Base-by-base conservation (phyloP, 2,797 vertebrate species). In the Synaphobranchus kaupii region DNA sequence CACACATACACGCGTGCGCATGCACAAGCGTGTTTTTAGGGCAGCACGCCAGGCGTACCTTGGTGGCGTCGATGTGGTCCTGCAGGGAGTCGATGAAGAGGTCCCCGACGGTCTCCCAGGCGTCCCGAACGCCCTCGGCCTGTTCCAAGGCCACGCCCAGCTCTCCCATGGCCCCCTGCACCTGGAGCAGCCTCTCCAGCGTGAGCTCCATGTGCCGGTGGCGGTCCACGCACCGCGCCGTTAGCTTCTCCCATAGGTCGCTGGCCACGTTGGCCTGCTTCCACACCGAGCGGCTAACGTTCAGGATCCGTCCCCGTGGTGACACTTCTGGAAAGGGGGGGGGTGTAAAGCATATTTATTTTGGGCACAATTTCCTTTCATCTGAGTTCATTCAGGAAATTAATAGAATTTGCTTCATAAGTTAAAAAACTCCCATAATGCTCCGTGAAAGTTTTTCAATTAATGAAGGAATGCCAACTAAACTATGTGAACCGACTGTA, bases 81-180 rank as follows among this genome's bases (percentile, higher is more conserved):
- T 98, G 98, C 90, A 99, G 95, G 39, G 98, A 98, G 93, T 99
- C 98, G 3, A 99, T 99, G 94, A 99, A 99, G 90, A 99, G 97
- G 88, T 99, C 98, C 31, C 98, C 98, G 0, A 99, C 99, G 54
- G 98, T 97, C 82, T 99, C 98, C 98, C 98, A 99, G 81, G 98
- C 97, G 17, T 97, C 97, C 12, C 96, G 93, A 88, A 99, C 96
- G 0, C 96, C 97, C 88, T 99, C 98, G 0, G 98, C 97, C 94
- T 99, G 98, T 89, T 97, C 96, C 91, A 99, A 92, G 2, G 97
- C 96, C 0, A 91, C 93, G 15, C 93, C 95, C 89, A 99, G 94
- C 92, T 99, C 98, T 84, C 98, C 98, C 98, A 99, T 98, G 12
- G 97, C 96, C 0, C 96, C 97, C 91, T 98, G 98, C 68, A 98